Evolutionary conservation across 2,888 invertebrate genomes (phyloP), one percentile per base, ranked within the genome.

Genomic region (Ornithoptera alexandrae): DNA sequence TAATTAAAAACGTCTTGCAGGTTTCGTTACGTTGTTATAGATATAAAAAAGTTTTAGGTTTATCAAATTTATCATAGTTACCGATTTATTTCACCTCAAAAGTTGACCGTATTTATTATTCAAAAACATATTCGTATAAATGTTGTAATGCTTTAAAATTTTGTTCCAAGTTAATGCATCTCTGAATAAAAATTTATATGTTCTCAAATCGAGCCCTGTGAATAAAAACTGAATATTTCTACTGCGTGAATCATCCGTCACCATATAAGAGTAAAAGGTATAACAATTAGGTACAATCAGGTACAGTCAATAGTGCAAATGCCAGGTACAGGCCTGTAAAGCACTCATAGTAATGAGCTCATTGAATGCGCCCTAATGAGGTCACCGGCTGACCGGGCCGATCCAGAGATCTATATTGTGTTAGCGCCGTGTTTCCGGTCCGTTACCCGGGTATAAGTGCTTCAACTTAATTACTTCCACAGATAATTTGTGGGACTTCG

Each of bases 261-360:
- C 62, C n/a, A 62, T 65, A 58, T 58, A 57, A 53, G 42, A 62
- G 61, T 65, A 61, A 58, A 58, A 69, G 61, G 65, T 62, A 69
- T 58, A 62, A 73, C 73, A 74, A 75, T 76, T 72, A 74, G 69
- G 62, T 65, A 65, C 65, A 69, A 65, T 69, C 69, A 69, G 65
- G 69, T 69, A 69, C 65, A 65, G 70, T 60, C 62, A 67, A 67
- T 59, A 70, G 22, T 59, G 53, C 59, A 62, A 46, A 65, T 65
- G 53, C 66, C 50, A 39, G 53, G 64, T 70, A 56, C 68, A 63
- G 50, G 22, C 50, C 74, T 72, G 74, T 77, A 77, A 76, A 78
- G 79, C 83, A 80, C 83, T 83, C 82, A 77, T 74, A 78, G 80
- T 84, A 84, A 86, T 84, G 84, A 86, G 83, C 75, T 78, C 79